A percentile compares a stretch with the other conserved stretches of the same genome.
Conservation (phyloP, 1,140 invertebrate species). For the Galleria mellonella region DNA sequence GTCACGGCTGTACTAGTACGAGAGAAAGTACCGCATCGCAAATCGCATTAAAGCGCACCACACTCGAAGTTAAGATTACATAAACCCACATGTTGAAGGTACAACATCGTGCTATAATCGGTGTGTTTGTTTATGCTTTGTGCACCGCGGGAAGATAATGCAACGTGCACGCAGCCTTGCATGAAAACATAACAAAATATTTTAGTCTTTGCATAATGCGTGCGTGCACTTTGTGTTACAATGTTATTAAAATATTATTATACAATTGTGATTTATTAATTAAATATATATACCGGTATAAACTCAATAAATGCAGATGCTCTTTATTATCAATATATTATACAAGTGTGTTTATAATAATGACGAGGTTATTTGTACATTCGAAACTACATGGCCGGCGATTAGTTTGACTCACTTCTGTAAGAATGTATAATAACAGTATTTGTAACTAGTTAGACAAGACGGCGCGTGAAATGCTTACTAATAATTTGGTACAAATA, state of each 20-base stretch:
- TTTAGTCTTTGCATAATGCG: too few relatives aligned
- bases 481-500: too few relatives aligned
- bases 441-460: not conserved
- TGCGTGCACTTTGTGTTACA: too few relatives aligned
- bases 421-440: too few relatives aligned
- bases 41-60: not conserved
- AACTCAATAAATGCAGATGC: too few relatives aligned
- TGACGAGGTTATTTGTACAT: not conserved
- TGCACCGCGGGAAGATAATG: not conserved
- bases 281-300: too few relatives aligned
- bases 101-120: not conserved
- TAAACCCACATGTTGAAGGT: not conserved
- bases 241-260: too few relatives aligned
- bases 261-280: too few relatives aligned
- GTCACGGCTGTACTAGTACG: slow-evolving; percentile 21
- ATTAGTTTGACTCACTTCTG: not conserved
- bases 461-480: too few relatives aligned
- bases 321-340: too few relatives aligned
- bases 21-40: slow-evolving; percentile 20
- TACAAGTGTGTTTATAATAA: not conserved
- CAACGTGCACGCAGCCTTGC: not conserved
- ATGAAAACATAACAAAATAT: not conserved
- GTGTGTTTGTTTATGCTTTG: slow-evolving; percentile 1
- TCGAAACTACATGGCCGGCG: not conserved
- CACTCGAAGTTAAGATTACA: not conserved